phyloP scores from a whole-genome alignment of 2,888 invertebrate genomes.

The Pandemis corylana region DNA sequence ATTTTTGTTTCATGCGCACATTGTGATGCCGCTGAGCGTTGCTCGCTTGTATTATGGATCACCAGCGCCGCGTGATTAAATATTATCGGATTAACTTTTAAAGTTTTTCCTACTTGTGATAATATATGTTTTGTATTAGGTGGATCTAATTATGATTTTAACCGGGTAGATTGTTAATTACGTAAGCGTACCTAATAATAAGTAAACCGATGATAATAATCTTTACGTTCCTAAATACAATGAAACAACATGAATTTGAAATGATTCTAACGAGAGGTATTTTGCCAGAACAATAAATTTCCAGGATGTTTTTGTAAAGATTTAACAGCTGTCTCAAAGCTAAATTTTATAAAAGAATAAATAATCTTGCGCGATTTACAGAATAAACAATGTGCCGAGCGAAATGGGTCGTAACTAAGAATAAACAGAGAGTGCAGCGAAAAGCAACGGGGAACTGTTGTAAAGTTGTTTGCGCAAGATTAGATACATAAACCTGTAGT shows the following conservation, averaged over 20 bases:
- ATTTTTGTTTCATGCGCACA: conserved; percentile 73
- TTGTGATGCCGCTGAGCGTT: conserved; percentile 68
- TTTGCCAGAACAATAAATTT: not conserved
- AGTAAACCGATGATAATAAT: not conserved
- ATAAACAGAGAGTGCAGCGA: conserved; percentile 65
- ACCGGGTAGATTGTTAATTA: too few species aligned
- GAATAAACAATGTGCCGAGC: conserved; percentile 58
- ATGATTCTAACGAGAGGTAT: not conserved
- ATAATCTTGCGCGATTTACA: conserved; percentile 58
- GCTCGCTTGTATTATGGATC: conserved; percentile 48
- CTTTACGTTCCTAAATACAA: not conserved
- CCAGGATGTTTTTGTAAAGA: conserved; percentile 11
- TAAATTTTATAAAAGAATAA: conserved; percentile 49
- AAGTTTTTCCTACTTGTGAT: not conserved
- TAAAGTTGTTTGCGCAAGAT: conserved; percentile 68
- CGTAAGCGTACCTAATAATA: not conserved
- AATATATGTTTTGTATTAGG: not conserved
- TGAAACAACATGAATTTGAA: not conserved
- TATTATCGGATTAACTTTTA: not conserved
- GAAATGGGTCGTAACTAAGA: conserved; percentile 70
- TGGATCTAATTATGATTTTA: too few species aligned
- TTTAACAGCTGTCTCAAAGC: conserved; percentile 21
- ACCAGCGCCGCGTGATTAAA: not conserved
- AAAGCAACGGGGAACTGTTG: conserved; percentile 52
- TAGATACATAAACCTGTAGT: conserved; percentile 68